phyloP scores from a whole-genome alignment of 2,797 vertebrate species.

The Trachops cirrhosus region DNA sequence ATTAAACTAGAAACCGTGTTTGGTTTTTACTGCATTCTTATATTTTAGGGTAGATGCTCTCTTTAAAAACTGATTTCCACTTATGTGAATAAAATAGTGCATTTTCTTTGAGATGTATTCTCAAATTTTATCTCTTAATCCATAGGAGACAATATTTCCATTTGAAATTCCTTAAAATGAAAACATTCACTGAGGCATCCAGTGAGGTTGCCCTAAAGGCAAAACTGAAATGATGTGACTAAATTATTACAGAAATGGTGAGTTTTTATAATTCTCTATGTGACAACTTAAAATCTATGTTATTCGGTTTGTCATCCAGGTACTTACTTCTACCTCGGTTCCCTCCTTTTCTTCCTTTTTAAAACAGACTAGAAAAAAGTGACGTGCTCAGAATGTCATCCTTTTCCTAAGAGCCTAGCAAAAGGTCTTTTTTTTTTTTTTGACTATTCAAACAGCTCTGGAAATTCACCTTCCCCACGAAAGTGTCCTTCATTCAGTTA shows the following conservation, averaged over 20 bases:
- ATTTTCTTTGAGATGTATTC: conserved; percentile 72
- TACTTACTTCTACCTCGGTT: background rate
- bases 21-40: conserved; percentile 67
- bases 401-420: background rate
- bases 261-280: conserved; percentile 7
- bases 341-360: background rate
- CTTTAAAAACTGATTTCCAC: conserved; percentile 73
- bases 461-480: background rate
- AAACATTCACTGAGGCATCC: conserved; percentile 71
- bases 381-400: background rate
- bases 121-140: conserved; percentile 72
- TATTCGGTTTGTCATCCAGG: conserved; percentile 1
- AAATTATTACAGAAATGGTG: conserved; percentile 46
- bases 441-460: background rate
- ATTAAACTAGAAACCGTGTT: conserved; percentile 71
- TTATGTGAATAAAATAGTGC: conserved; percentile 74
- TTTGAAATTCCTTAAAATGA: conserved; percentile 70
- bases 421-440: background rate
- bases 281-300: background rate
- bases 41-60: conserved; percentile 54
- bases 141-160: conserved; percentile 54
- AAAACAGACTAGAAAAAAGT: background rate
- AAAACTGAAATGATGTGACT: conserved; percentile 52
- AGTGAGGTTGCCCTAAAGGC: conserved; percentile 61
- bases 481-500: conserved; percentile 1